A percentile compares a stretch with the other conserved stretches of the same genome.
Evolutionary conservation across 2,113 vertebrate species (phyloP).

Genomic region (Sinocyclocheilus rhinocerous): DNA sequence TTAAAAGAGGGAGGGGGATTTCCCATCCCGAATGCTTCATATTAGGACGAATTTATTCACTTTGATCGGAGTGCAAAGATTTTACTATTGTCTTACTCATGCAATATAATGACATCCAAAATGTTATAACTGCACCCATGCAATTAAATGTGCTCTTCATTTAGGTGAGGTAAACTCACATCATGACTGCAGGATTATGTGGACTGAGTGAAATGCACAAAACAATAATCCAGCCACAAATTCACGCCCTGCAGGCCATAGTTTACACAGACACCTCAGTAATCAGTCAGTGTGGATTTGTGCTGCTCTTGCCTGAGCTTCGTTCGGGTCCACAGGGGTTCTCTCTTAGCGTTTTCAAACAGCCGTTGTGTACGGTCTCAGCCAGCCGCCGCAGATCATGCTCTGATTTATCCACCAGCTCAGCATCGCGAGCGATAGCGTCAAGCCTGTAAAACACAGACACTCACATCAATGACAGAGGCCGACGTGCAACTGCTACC

Average conservation of each 20-base stretch:
- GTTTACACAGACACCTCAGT: not conserved
- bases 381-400: slow-evolving; percentile 91
- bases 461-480: not conserved
- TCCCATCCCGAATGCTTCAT: not conserved
- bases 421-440: slow-evolving; percentile 95
- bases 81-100: not conserved
- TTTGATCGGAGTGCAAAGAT: too few relatives aligned
- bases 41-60: not conserved
- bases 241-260: not conserved
- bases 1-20: too few relatives aligned
- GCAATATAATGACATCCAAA: not conserved
- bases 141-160: not conserved
- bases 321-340: slow-evolving; percentile 91
- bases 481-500: not conserved
- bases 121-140: not conserved
- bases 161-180: not conserved
- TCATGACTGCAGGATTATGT: not conserved
- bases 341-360: slow-evolving; percentile 91
- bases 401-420: slow-evolving; percentile 96
- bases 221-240: not conserved
- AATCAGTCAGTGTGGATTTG: not conserved
- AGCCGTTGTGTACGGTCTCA: slow-evolving; percentile 95
- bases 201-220: not conserved
- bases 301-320: slow-evolving; percentile 75
- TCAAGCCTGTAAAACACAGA: slow-evolving; percentile 80